Evolutionary conservation across 2,113 vertebrate genomes (phyloP).

Genomic region (Lepus timidus): DNA sequence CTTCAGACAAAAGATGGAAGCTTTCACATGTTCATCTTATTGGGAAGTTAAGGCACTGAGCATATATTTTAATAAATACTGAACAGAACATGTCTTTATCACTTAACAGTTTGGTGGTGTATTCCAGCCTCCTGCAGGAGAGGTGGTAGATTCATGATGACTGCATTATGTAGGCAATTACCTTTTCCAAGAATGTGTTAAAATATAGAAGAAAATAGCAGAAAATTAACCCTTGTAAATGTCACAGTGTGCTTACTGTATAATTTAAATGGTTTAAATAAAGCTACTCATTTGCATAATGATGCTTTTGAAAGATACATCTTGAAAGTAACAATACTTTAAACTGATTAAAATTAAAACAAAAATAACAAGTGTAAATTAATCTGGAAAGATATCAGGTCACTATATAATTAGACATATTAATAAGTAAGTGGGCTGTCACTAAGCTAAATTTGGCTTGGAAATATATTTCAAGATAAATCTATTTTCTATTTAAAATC

Average conservation of each 20-base stretch:
- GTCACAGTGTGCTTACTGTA: conserved; percentile 66
- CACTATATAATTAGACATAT: conserved; percentile 54
- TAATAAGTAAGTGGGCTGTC: conserved; percentile 50
- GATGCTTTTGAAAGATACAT: conserved; percentile 73
- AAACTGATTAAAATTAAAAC: conserved; percentile 73
- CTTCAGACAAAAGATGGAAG: background rate
- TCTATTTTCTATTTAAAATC: background rate
- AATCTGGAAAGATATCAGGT: background rate
- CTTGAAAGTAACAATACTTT: conserved; percentile 77
- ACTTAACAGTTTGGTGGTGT: background rate
- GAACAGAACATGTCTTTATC: background rate
- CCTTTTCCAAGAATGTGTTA: conserved; percentile 61
- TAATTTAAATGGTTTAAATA: conserved; percentile 84
- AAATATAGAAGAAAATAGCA: conserved; percentile 52
- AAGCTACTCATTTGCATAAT: conserved; percentile 83
- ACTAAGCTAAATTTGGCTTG: conserved; percentile 39
- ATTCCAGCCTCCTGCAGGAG: background rate
- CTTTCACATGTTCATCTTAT: background rate
- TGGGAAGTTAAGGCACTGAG: background rate
- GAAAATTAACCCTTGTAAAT: conserved; percentile 70
- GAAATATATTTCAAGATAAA: conserved; percentile 43
- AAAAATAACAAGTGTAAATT: conserved; percentile 71
- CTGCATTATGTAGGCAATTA: background rate
- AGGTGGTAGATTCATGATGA: background rate
- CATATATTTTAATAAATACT: conserved; percentile 6